Evolutionary conservation across 2,113 vertebrate species (phyloP), one percentile per base, ranked within the genome.

Genomic region (Elanoides forficatus): DNA sequence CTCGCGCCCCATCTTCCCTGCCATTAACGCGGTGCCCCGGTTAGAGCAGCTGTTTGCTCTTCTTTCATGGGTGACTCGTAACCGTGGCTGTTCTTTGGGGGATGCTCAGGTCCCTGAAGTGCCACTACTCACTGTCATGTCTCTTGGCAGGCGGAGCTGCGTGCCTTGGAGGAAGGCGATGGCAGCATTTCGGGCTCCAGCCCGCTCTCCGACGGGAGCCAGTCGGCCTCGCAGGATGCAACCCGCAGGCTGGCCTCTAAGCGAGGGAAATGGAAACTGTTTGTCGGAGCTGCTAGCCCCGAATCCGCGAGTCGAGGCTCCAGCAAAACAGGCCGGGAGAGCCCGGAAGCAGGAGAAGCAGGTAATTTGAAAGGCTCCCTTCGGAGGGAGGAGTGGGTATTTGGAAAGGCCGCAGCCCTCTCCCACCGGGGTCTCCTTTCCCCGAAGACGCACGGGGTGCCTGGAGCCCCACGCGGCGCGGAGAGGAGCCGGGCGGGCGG

Each of bases 101-200:
- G 8, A 11, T 6, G 11, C 26, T n/a, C 12, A 8, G 21, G 34
- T 34, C 68, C n/a, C 75, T 29, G 10, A 43, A 9, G 32, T 4
- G 19, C 26, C 2, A 2, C 34, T 62, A 2, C 34, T 62, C 4
- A 1, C 53, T 7, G 9, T 50, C 3, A 10, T 81, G 21, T 83
- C 40, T 65, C 23, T 5, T 73, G 73, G 16, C 94, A 99, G 99
- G 99, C 99, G 43, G 99, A 99, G 95, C 98, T 99, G n/a, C 98
- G 99, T 53, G 99, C 99, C 17, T 95, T 99, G 90, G 99, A 99
- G 94, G 99, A 99, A 86, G 99, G 99, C 4, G 99, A 99, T 27
- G 99, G 97, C 60, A 99, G 99, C 10, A 95, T 98, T 11, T 99
- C 98, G 2, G 99, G 98, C 86, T 99, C 99, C 71, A 99, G 99